Percentiles rank a stretch among this genome's conserved stretches.
Conservation (phyloP, 2,113 vertebrate genomes). For the Aix galericulata region DNA sequence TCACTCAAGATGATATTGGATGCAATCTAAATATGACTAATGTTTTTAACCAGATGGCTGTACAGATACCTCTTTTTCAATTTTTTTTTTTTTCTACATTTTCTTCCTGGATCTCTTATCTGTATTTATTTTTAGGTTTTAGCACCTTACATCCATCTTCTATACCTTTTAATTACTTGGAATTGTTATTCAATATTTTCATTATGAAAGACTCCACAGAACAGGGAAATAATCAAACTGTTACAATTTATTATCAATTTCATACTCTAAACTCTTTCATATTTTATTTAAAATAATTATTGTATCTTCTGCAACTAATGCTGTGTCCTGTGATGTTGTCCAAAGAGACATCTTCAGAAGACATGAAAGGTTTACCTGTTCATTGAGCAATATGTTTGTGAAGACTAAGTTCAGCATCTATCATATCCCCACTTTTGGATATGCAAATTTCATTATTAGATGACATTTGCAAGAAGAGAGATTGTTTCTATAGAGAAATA, state of each 20-base stretch:
- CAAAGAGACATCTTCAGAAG: not conserved
- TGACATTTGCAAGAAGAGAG: not conserved
- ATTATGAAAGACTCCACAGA: not conserved
- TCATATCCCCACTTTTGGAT: not conserved
- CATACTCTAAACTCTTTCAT: not conserved
- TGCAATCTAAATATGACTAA: constrained; percentile 7
- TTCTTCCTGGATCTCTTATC: not conserved
- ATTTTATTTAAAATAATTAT: not conserved
- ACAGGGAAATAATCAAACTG: not conserved
- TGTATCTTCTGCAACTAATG: not conserved
- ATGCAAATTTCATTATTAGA: not conserved
- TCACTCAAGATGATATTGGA: not conserved
- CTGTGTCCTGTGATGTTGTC: not conserved
- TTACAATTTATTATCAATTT: not conserved
- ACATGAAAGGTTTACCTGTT: not conserved
- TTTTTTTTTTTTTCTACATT: not conserved
- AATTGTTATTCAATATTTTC: not conserved
- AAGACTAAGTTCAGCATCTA: not conserved
- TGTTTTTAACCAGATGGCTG: constrained; percentile 3
- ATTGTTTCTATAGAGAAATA: not conserved
- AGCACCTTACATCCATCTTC: not conserved
- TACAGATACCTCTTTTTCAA: not conserved
- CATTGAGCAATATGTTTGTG: not conserved
- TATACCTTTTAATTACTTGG: not conserved
- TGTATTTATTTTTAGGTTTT: constrained; percentile 7